phyloP scores from a whole-genome alignment of 2,888 invertebrate genomes.

The Leptopterna dolabrata region DNA sequence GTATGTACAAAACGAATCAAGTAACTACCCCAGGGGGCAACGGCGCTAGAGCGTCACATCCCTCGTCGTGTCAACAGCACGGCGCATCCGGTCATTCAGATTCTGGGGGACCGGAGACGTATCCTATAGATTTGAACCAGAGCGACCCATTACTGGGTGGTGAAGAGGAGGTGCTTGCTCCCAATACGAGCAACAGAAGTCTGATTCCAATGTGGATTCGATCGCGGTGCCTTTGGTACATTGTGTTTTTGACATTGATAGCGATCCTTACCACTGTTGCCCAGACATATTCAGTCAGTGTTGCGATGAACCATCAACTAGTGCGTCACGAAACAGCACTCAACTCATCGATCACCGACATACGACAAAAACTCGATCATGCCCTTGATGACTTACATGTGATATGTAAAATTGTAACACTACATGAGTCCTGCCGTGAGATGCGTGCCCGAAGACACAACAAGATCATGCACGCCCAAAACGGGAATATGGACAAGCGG shows the following conservation, averaged over 20 bases:
- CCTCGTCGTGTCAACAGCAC: not conserved
- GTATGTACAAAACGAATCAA: not conserved
- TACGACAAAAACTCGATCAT: not conserved
- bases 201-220: too few relatives aligned
- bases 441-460: slow-evolving; percentile 1
- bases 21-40: not conserved
- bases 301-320: too few relatives aligned
- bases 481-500: not conserved
- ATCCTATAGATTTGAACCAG: not conserved
- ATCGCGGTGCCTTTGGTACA: too few relatives aligned
- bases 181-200: not conserved
- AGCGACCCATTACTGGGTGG: not conserved
- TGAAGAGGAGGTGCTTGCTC: not conserved
- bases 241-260: too few relatives aligned
- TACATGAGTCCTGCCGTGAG: not conserved
- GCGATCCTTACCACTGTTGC: too few relatives aligned
- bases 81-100: not conserved
- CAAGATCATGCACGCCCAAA: not conserved
- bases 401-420: not conserved
- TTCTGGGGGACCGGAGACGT: not conserved
- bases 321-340: too few relatives aligned
- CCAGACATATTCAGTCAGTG: too few relatives aligned
- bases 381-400: not conserved
- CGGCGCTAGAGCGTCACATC: not conserved
- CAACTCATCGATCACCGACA: too few relatives aligned